Evolutionary conservation across 92 coral and sea anemone species (phyloP), one percentile per base, ranked within the genome.

Genomic region (Epizoanthus ramosus): DNA sequence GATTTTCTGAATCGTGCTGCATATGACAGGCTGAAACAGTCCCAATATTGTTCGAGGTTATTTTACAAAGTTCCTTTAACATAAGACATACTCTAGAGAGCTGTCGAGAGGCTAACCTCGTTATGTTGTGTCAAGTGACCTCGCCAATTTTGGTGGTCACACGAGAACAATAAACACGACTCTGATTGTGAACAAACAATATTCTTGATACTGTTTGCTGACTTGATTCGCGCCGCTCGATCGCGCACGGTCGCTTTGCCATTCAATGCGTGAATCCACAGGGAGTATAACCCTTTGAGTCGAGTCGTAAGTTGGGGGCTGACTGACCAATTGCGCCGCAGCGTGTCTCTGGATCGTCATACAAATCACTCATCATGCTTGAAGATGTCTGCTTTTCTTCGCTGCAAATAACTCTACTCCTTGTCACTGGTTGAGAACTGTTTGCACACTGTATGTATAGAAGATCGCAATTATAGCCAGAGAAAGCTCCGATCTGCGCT

Each of bases 351-450:
- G 60, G 33, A 76, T 68, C 59, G 59, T 76, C 54, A 76, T 76
- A 19, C 61, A 18, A 54, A 77, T 77, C 82, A 61, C 82, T 77
- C 80, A 54, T 80, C 91, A 65, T 45, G 85, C 54, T 54, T 73
- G 68, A 89, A 81, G 41, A 85, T 89, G 89, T 85, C 87, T 71
- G 83, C 75, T 74, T 85, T 81, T 79, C 77, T 74, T 47, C 76
- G 47, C 85, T 77, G 82, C 82, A 77, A 61, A 61, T 77, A 77
- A 77, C 59, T 17, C 58, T 54, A 43, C 75, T 43, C 75, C 75
- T 58, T 71, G 57, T 43, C 75, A 71, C 47, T 71, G 57, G 31
- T 25, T 71, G 75, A 71, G 75, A 4, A 43, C 58, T 16, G 24
- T 25, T 43, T 54, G 75, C 41, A 54, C 75, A 54, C 75, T 71